Percentiles rank a stretch among this genome's conserved stretches.
phyloP scores from a whole-genome alignment of 2,113 vertebrate species.

The Himantopus leucocephalus region DNA sequence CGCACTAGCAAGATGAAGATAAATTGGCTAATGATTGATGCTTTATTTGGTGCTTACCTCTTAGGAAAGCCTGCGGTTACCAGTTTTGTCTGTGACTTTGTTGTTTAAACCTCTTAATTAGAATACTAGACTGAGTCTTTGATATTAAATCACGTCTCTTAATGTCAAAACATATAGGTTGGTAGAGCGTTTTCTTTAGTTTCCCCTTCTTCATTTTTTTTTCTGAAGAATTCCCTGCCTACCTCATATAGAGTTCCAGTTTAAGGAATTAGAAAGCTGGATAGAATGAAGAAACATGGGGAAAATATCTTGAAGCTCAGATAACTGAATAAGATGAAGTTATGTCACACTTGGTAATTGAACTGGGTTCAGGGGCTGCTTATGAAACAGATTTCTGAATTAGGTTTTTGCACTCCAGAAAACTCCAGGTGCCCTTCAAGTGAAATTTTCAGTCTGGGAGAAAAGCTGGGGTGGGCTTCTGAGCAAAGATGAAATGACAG shows the following conservation, averaged over 20 bases:
- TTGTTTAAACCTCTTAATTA: background rate
- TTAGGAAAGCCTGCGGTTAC: background rate
- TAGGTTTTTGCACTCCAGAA: background rate
- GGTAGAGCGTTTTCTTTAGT: background rate
- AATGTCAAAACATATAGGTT: background rate
- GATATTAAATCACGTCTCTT: background rate
- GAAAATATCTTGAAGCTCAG: background rate
- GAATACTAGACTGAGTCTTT: background rate
- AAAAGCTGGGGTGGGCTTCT: background rate
- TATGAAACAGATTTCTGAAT: background rate
- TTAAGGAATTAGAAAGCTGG: background rate
- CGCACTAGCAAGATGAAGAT: background rate
- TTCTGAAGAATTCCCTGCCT: background rate
- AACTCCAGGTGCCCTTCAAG: background rate
- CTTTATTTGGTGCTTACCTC: background rate
- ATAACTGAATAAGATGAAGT: background rate
- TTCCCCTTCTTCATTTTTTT: background rate
- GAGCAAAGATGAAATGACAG: background rate
- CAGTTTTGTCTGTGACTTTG: background rate
- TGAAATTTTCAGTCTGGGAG: background rate
- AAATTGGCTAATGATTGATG: background rate
- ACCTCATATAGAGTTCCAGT: background rate
- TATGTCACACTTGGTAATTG: background rate
- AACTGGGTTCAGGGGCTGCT: background rate
- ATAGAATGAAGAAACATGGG: background rate